These are phyloP conservation scores for Bambusicola thoracicus DNA, from an alignment of 2,113 vertebrate genomes.

Conservation along the genomic window DNA sequence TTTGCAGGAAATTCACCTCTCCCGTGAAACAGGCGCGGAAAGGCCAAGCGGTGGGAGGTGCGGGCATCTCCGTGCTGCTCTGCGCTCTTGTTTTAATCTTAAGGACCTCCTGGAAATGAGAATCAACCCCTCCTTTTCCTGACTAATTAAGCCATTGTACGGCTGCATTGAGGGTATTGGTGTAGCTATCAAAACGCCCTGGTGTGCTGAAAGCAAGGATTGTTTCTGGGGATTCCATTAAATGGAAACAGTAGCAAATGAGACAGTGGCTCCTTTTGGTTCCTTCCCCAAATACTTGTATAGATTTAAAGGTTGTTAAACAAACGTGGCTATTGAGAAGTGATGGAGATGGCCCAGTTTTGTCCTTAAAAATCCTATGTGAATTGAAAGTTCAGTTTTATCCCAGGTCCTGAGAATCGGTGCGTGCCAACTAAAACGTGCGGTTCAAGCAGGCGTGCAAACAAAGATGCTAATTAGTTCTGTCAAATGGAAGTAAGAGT, in stretches of 20 bases:
- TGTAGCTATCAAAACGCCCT: slow-evolving; percentile 25
- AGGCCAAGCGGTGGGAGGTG: neutral
- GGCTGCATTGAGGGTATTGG: slow-evolving; percentile 12
- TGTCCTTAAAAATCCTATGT: neutral
- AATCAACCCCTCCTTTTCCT: slow-evolving; percentile 45
- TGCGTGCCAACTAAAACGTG: neutral
- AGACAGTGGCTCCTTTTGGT: neutral
- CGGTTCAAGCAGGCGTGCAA: neutral
- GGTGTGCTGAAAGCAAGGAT: neutral
- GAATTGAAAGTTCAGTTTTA: neutral
- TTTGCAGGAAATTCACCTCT: neutral
- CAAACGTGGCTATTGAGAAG: neutral
- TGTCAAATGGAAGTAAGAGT: neutral
- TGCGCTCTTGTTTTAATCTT: slow-evolving; percentile 14
- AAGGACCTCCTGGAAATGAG: slow-evolving; percentile 33
- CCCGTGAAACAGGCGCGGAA: neutral
- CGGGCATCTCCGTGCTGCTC: neutral
- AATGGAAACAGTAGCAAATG: neutral
- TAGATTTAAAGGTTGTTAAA: neutral
- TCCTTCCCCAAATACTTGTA: neutral
- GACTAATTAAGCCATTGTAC: slow-evolving; percentile 20
- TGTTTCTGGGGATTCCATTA: neutral
- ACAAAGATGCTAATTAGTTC: neutral
- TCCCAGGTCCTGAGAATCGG: neutral
- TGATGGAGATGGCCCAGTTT: neutral